These are phyloP conservation scores for Calypte anna DNA, from an alignment of 2,113 vertebrate genomes.

Conservation along the genomic window DNA sequence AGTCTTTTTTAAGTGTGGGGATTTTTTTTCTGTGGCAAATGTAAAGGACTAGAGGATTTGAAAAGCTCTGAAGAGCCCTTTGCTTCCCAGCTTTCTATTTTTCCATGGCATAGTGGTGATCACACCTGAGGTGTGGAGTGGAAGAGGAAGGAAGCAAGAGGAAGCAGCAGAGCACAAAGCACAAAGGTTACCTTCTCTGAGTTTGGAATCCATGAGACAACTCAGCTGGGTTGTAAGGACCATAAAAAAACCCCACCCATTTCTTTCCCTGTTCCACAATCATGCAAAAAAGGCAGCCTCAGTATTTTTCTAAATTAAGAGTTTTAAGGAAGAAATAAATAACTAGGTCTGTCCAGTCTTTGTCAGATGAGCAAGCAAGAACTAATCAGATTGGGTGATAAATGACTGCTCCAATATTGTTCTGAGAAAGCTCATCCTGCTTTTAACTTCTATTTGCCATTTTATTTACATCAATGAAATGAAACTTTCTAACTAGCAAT, in stretches of 20 bases:
- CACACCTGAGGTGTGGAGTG: neutral
- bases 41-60: neutral
- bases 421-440: neutral
- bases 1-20: neutral
- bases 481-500: neutral
- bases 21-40: neutral
- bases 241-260: neutral
- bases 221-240: neutral
- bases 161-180: neutral
- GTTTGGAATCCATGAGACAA: fast-evolving
- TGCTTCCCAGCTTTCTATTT: neutral
- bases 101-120: fast-evolving
- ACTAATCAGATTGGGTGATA: neutral
- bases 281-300: neutral
- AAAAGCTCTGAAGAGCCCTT: neutral
- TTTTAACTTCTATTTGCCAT: neutral
- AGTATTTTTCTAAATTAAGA: neutral
- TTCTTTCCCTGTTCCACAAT: neutral
- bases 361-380: neutral
- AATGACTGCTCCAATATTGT: neutral
- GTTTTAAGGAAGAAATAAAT: neutral
- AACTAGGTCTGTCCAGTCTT: neutral
- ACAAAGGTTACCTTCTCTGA: fast-evolving
- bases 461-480: neutral
- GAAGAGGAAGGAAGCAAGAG: neutral